Evolutionary conservation across 92 coral and sea anemone genomes (phyloP).

Genomic region (Parazoanthus swiftii): DNA sequence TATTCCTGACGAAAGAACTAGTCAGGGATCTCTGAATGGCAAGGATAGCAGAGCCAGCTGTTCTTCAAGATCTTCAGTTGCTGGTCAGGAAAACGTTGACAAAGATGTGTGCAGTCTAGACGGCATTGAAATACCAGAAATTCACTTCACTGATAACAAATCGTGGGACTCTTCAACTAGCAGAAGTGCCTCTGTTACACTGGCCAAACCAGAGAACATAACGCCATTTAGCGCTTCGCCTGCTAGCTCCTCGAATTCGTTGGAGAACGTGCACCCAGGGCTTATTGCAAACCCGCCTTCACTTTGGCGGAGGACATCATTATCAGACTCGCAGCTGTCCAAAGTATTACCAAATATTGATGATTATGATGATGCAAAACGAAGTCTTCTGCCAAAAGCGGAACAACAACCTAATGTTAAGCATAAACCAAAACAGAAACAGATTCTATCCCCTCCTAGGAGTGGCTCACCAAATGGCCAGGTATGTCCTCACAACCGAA

Average conservation of each 20-base stretch:
- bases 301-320: constrained; percentile 23
- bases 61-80: background rate
- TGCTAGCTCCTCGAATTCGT: constrained; percentile 2
- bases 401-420: background rate
- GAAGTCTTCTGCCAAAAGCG: background rate
- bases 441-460: background rate
- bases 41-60: background rate
- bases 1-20: background rate
- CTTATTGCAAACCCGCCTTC: background rate
- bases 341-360: constrained; percentile 8
- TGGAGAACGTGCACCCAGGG: background rate
- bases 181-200: background rate
- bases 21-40: background rate
- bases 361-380: background rate
- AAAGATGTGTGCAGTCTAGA: background rate
- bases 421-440: background rate
- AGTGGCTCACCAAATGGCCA: background rate
- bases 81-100: background rate
- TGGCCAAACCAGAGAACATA: background rate
- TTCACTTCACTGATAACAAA: constrained; percentile 22
- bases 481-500: background rate
- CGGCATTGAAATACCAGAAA: constrained; percentile 6
- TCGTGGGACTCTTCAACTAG: constrained; percentile 9
- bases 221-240: background rate
- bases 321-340: constrained; percentile 16